phyloP scores from a whole-genome alignment of 2,113 vertebrate genomes.

The Etia nguti region DNA sequence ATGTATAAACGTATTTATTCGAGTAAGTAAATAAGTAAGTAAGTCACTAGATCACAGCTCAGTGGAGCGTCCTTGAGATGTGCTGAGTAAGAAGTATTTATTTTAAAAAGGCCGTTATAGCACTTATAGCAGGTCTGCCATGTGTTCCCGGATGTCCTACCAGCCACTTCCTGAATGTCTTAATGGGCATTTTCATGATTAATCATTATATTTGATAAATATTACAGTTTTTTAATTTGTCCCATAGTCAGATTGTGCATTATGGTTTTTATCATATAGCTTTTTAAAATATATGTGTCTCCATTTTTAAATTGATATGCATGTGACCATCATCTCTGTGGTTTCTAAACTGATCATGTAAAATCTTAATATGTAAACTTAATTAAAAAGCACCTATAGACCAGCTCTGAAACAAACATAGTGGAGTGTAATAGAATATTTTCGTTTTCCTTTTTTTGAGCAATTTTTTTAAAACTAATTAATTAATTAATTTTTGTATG shows the following conservation, averaged over 20 bases:
- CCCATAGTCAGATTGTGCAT: background rate
- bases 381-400: background rate
- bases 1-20: fast-evolving
- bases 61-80: background rate
- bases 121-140: background rate
- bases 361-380: background rate
- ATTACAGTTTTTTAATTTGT: background rate
- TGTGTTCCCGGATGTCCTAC: background rate
- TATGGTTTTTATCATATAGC: background rate
- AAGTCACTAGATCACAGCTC: fast-evolving
- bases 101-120: background rate
- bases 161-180: background rate
- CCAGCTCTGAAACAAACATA: background rate
- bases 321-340: background rate
- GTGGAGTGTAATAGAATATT: background rate
- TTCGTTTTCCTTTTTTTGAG: fast-evolving
- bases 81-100: background rate
- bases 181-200: background rate
- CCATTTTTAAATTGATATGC: fast-evolving
- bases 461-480: background rate
- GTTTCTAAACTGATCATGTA: background rate
- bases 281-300: too few species aligned
- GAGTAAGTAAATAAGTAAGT: background rate
- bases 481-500: background rate
- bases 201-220: background rate